Conservation (phyloP, 2,113 vertebrate species). For the Actenoides lindsayi region DNA sequence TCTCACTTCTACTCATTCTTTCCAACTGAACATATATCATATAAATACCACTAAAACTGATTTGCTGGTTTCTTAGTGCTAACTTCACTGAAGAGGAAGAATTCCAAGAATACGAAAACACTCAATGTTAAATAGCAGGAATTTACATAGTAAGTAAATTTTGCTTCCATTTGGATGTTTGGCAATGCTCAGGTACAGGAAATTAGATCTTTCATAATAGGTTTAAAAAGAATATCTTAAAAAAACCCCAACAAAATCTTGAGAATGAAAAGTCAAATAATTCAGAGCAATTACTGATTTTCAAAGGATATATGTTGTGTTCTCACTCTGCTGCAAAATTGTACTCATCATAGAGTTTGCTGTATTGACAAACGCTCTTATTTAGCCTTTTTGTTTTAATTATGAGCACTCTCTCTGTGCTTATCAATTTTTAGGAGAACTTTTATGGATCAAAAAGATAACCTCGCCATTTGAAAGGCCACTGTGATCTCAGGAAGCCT, state of each 20-base stretch:
- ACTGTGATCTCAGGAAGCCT: background rate
- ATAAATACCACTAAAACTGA: background rate
- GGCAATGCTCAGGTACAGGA: background rate
- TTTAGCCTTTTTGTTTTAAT: background rate
- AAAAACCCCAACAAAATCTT: background rate
- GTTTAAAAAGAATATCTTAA: background rate
- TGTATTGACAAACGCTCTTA: background rate
- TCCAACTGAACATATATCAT: background rate
- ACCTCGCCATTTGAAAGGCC: background rate
- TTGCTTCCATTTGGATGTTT: background rate
- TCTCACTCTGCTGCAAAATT: background rate
- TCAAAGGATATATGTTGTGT: background rate
- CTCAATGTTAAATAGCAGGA: background rate
- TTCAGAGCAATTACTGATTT: background rate
- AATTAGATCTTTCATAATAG: background rate
- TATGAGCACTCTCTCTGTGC: background rate
- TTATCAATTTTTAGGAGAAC: background rate
- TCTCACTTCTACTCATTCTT: background rate
- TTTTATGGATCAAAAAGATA: background rate
- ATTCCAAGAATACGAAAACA: background rate
- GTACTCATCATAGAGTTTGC: background rate
- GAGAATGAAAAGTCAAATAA: background rate
- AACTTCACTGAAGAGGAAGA: background rate
- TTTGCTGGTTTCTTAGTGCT: background rate
- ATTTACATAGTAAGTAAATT: background rate